Evolutionary conservation across 2,888 invertebrate species (phyloP), one percentile per base, ranked within the genome.

Genomic region (Choreutis nemorana): DNA sequence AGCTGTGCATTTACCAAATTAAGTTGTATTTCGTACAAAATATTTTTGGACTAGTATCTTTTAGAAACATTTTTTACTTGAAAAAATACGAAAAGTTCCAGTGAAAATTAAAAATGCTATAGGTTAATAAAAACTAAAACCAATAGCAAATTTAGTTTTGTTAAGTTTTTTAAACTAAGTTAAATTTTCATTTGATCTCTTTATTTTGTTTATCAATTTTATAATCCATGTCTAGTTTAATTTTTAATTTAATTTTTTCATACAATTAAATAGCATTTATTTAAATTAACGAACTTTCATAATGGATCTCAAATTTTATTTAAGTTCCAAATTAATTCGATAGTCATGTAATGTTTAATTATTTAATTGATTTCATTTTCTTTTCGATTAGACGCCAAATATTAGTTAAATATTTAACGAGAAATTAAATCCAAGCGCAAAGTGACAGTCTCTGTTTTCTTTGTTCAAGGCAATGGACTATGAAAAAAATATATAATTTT

Each of bases 251-350:
- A 48, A 45, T 52, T 48, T 52, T 49, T 46, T 45, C 14, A 14
- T 9, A 7, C 2, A 26, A 13, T 12, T 24, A 14, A 15, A 9
- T 26, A 26, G 15, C 18, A 42, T 48, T 44, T 39, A 42, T 44
- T 44, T 42, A 37, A 42, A 34, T 41, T 31, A 42, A 37, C 52
- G 50, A 46, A 48, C 45, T 34, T 48, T 52, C 45, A 45, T 58
- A 44, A 54, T 54, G 62, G 77, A 77, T 78, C 77, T 78, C 75
- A 71, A 59, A 55, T 63, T 57, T 61, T 50, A 59, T 58, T 64
- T 67, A 57, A 77, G 64, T 75, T 71, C 73, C 72, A 77, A 77
- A 73, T 67, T 65, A 58, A 60, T 42, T 54, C 57, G 55, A 60
- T 73, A 77, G 77, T 78, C 72, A 70, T n/a, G n/a, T 64, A 57